Evolutionary conservation across 1,140 invertebrate species (phyloP).

Genomic region (Drosophila micromelanica): DNA sequence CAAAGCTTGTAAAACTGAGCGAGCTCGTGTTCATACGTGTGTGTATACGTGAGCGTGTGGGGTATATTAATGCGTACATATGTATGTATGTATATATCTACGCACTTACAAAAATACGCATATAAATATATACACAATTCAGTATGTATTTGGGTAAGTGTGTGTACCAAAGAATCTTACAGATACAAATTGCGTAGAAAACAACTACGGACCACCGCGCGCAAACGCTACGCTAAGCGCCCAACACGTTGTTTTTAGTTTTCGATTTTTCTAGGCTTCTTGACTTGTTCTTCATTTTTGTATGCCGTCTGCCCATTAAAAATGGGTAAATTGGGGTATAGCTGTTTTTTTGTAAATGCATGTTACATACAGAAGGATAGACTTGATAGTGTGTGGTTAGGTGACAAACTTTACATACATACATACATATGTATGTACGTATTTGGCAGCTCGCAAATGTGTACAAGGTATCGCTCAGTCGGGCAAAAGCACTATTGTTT

Average conservation of each 20-base stretch:
- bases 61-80: slow-evolving; percentile 6
- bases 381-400: too few relatives aligned
- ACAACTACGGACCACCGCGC: slow-evolving; percentile 27
- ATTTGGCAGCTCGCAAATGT: not conserved
- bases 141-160: slow-evolving; percentile 5
- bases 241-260: slow-evolving; percentile 34
- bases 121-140: not conserved
- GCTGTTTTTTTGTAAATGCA: too few relatives aligned
- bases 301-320: too few relatives aligned
- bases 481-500: too few relatives aligned
- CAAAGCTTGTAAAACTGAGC: slow-evolving; percentile 67
- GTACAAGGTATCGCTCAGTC: too few relatives aligned
- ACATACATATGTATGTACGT: too few relatives aligned
- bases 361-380: too few relatives aligned
- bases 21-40: not conserved
- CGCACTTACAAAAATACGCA: slow-evolving; percentile 25
- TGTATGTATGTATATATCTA: slow-evolving; percentile 11
- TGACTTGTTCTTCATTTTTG: slow-evolving; percentile 8
- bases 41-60: slow-evolving; percentile 41
- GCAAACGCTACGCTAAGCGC: slow-evolving; percentile 14
- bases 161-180: slow-evolving; percentile 28
- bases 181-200: slow-evolving; percentile 53
- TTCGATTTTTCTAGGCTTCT: slow-evolving; percentile 27
- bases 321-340: too few relatives aligned
- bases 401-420: too few relatives aligned